phyloP scores from a whole-genome alignment of 2,797 vertebrate genomes.

The Enoplosus armatus region DNA sequence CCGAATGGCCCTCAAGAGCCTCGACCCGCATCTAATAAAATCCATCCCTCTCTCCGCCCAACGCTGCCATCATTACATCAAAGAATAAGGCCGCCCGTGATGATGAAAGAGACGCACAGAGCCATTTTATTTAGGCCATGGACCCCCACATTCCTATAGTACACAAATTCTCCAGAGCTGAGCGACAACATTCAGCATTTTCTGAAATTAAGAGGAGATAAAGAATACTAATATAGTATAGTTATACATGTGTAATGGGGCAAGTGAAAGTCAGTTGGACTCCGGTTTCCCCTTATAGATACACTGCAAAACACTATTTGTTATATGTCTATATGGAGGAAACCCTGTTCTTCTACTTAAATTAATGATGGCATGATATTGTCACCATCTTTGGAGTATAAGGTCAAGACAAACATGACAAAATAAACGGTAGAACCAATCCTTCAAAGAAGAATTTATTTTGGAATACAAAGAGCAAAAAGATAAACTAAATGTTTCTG shows the following conservation, averaged over 20 bases:
- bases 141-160: background rate
- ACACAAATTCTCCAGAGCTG: slow-evolving; percentile 4
- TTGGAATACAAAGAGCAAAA: background rate
- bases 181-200: too few species aligned
- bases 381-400: background rate
- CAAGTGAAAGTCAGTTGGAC: background rate
- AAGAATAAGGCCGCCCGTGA: slow-evolving; percentile 62
- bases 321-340: background rate
- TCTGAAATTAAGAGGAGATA: background rate
- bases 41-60: slow-evolving; percentile 40
- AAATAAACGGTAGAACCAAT: background rate
- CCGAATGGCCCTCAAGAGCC: slow-evolving; percentile 59
- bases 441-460: background rate
- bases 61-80: slow-evolving; percentile 60
- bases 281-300: background rate
- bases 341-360: background rate
- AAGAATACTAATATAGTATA: background rate
- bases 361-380: background rate
- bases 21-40: slow-evolving; percentile 63
- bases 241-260: background rate
- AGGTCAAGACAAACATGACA: background rate
- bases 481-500: background rate
- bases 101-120: slow-evolving; percentile 46
- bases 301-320: background rate
- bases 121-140: slow-evolving; percentile 52